Evolutionary conservation across 2,113 vertebrate genomes (phyloP), one percentile per base, ranked within the genome.

Genomic region (Hydrolagus affinis): DNA sequence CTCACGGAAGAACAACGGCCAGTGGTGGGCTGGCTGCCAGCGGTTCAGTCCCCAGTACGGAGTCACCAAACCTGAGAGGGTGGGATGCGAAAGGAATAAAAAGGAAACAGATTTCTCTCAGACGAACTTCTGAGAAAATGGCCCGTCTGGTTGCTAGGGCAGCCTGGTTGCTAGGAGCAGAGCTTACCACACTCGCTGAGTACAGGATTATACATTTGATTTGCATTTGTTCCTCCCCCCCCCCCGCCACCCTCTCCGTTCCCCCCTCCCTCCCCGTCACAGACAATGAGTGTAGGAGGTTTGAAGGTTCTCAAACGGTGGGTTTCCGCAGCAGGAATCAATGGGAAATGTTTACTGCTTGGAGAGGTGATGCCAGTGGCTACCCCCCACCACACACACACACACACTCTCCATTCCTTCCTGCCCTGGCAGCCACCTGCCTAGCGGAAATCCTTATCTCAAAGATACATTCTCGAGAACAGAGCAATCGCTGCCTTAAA

Each of bases 71-170:
- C 1, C n/a, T 11, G 74, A 57, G 57, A 3, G 4, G 30, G 44
- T 44, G 44, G 78, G 44, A 44, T 44, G 44, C 6, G 2, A 44
- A 44, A 44, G 44, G 44, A 44, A 44, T 44, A 44, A 44, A 44
- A 44, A 44, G 44, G 6, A 44, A 44, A 44, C 44, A 23, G 23
- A 62, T 64, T 80, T 64, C 59, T 64, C 23, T 23, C 17, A 14
- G 0, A 23, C 3, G 25, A 32, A 66, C 60, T 11, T 11, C 15
- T 10, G 77, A 60, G 21, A 66, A 17, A 10, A 83, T 83, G 25
- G 23, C 66, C 62, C 66, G 15, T n/a, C 28, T 32, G 75, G 75
- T 77, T 77, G 75, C 60, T 30, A 83, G 78, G 60, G 62, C n/a
- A 28, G 62, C 78, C 59, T 28, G 60, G 59, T 80, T 80, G 73